Base-by-base conservation (phyloP, 2,888 invertebrate species). In the Tipula lateralis region DNA sequence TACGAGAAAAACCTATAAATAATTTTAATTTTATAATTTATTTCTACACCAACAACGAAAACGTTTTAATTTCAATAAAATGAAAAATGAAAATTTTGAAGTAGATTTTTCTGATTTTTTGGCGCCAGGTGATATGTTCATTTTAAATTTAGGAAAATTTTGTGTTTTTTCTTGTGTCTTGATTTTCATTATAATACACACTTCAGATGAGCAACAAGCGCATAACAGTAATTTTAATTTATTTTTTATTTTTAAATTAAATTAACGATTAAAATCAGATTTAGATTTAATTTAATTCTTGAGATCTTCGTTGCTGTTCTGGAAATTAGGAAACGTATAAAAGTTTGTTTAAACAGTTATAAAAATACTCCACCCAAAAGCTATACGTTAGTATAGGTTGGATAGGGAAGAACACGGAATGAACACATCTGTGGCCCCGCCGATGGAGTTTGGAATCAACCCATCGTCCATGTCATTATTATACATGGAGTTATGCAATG, bases 21-120 rank as follows among this genome's bases (percentile, higher is more conserved):
- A 66, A 66, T 66, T 24, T 66, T 50, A 16, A 3, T 44, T 44
- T 44, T 44, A 16, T 6, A 44, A 44, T 66, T 66, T 66, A 66
- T 66, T 66, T 66, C 66, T 66, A 24, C 66, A 66, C 66, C 66
- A 66, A 66, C 66, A 66, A 66, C 66, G 66, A 66, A 66, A 66
- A 24, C 66, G 66, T 66, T 66, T 66, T 66, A 66, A 66, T 66
- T 66, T 66, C 24, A 24, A 66, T 66, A 66, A 66, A 44, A n/a
- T n/a, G 16, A 44, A 44, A 44, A 66, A 66, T 24, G 24, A 50
- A 50, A 50, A 50, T 66, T 66, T 66, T 66, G 66, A 66, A 66
- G 66, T 66, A 66, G 66, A 66, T 66, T 66, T 66, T 66, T 66
- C 66, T 66, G 66, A 66, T 66, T 66, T 66, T 66, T 66, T 66